phyloP scores from a whole-genome alignment of 1,140 invertebrate species.

The Drosophila nikananu region DNA sequence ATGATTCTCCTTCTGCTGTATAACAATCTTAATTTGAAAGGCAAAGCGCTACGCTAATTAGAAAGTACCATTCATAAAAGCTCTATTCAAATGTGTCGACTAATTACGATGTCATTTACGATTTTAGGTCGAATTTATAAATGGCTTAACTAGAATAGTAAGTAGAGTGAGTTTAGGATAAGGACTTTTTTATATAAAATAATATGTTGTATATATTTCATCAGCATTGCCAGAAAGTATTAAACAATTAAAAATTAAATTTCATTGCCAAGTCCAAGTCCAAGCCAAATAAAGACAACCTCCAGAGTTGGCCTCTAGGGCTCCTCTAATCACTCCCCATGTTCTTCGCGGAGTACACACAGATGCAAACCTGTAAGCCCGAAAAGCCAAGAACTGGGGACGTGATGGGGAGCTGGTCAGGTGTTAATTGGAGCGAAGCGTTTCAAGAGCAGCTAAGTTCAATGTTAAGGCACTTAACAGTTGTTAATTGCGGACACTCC shows the following conservation, averaged over 20 bases:
- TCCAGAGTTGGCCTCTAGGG: slow-evolving; percentile 16
- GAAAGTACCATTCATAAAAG: slow-evolving; percentile 12
- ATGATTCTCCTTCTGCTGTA: slow-evolving; percentile 6
- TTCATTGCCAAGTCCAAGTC: not conserved
- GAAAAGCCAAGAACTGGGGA: slow-evolving; percentile 14
- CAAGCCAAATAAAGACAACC: slow-evolving; percentile 32
- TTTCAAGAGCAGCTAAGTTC: slow-evolving; percentile 50
- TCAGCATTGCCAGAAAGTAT: no score
- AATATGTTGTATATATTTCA: not conserved
- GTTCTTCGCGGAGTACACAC: slow-evolving; percentile 14
- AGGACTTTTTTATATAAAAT: no score
- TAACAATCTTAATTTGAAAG: slow-evolving; percentile 17
- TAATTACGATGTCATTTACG: slow-evolving; percentile 3
- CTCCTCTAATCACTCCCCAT: slow-evolving; percentile 31
- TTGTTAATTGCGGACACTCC: slow-evolving; percentile 45
- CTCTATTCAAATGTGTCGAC: not conserved
- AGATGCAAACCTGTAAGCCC: slow-evolving; percentile 9
- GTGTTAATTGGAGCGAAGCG: slow-evolving; percentile 47
- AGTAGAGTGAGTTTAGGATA: not conserved
- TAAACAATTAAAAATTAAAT: no score
- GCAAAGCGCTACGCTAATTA: slow-evolving; percentile 20
- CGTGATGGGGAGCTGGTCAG: slow-evolving; percentile 30
- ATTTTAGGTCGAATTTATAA: not conserved
- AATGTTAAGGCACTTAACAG: slow-evolving; percentile 49
- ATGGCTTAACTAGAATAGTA: not conserved